A percentile compares a stretch with the other conserved stretches of the same genome.
Evolutionary conservation across 2,113 vertebrate species (phyloP).

Genomic region (Trogon surrucura): DNA sequence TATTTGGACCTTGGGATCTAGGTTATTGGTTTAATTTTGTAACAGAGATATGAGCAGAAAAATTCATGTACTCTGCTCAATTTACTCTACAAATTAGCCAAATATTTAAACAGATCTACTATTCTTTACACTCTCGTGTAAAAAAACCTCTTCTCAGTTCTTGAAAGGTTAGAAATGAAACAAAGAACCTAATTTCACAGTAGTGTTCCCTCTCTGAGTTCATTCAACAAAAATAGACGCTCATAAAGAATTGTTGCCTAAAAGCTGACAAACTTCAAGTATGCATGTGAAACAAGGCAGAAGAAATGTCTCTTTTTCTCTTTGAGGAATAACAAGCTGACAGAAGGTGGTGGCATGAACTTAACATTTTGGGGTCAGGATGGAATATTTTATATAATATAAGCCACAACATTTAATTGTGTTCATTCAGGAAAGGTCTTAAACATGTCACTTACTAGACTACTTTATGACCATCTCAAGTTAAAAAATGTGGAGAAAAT

Average conservation of each 20-base stretch:
- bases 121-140: background rate
- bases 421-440: background rate
- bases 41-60: background rate
- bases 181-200: background rate
- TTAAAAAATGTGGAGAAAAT: background rate
- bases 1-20: background rate
- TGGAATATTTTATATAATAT: background rate
- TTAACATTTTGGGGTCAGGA: background rate
- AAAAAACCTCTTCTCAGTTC: background rate
- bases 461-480: background rate
- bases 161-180: background rate
- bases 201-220: background rate
- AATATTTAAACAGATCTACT: background rate
- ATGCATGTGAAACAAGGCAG: background rate
- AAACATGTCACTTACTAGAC: background rate
- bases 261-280: background rate
- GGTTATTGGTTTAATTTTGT: background rate
- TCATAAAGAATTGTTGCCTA: background rate
- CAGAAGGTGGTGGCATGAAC: background rate
- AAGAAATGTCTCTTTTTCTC: background rate
- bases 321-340: background rate
- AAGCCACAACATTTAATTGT: background rate
- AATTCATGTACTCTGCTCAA: background rate
- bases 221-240: background rate
- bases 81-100: background rate